These are phyloP conservation scores for Aricia agestis DNA, from an alignment of 1,140 invertebrate species.

Conservation along the genomic window DNA sequence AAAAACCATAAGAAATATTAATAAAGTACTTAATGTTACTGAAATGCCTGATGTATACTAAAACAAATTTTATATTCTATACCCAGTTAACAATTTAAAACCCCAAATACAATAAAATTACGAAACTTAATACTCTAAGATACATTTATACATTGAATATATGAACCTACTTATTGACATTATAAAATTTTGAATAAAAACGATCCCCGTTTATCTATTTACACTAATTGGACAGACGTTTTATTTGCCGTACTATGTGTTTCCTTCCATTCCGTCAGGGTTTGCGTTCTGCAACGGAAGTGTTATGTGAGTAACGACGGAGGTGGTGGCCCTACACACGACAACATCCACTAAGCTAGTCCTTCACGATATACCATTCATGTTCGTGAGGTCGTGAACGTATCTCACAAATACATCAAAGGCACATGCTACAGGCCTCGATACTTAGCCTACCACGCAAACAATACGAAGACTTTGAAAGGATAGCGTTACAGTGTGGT, in stretches of 20 bases:
- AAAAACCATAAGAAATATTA: neutral
- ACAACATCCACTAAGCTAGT: conserved; percentile 60
- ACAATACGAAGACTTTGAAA: conserved; percentile 5
- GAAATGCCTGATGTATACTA: too few relatives aligned
- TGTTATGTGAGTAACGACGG: conserved; percentile 54
- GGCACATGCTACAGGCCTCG: conserved; percentile 11
- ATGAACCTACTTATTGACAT: conserved; percentile 9
- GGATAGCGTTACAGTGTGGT: conserved; percentile 8
- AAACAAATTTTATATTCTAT: neutral
- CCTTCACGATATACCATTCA: conserved; percentile 28
- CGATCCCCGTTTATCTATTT: conserved; percentile 30
- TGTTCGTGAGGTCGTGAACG: conserved; percentile 13
- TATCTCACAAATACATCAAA: neutral
- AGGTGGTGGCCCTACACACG: conserved; percentile 45
- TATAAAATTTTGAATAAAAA: conserved; percentile 19
- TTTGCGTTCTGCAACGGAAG: conserved; percentile 72
- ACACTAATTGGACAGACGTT: conserved; percentile 43
- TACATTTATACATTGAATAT: conserved; percentile 16
- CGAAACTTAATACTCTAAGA: conserved; percentile 6
- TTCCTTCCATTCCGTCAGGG: conserved; percentile 62
- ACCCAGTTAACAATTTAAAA: neutral
- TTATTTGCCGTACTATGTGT: conserved; percentile 60
- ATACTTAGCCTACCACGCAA: neutral
- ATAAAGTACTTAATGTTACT: too few relatives aligned
- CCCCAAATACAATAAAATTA: neutral